Conservation (phyloP, 2,888 invertebrate species). For the Latheticus oryzae region DNA sequence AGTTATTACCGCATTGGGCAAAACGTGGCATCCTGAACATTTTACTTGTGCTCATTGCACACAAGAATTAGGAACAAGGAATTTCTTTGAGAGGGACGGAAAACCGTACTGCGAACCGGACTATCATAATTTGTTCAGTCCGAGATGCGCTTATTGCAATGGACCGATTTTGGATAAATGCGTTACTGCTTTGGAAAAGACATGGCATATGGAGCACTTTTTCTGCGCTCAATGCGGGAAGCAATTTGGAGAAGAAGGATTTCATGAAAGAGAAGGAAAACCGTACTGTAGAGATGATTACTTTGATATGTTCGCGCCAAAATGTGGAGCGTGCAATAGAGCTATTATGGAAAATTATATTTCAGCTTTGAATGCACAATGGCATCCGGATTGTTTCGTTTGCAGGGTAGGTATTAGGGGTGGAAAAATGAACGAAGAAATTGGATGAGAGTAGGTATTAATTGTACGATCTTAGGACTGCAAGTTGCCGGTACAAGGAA, state of each 20-base stretch:
- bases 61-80: slow-evolving; percentile 95
- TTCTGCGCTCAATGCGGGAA: slow-evolving; percentile 98
- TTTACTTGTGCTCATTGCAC: slow-evolving; percentile 98
- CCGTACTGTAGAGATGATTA: slow-evolving; percentile 97
- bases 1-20: slow-evolving; percentile 96
- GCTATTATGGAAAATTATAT: slow-evolving; percentile 99
- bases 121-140: slow-evolving; percentile 98
- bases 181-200: slow-evolving; percentile 96
- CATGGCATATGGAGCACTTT: slow-evolving; percentile 99
- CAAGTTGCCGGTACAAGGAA: slow-evolving; percentile 91
- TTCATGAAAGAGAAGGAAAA: slow-evolving; percentile 96
- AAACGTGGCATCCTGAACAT: slow-evolving; percentile 99
- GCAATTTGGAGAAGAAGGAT: slow-evolving; percentile 97
- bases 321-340: slow-evolving; percentile 95
- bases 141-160: slow-evolving; percentile 98
- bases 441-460: slow-evolving; percentile 19
- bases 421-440: slow-evolving; percentile 15
- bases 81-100: slow-evolving; percentile 98
- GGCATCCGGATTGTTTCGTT: slow-evolving; percentile 99
- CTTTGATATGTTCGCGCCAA: slow-evolving; percentile 97
- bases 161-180: slow-evolving; percentile 99
- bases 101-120: slow-evolving; percentile 98
- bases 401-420: slow-evolving; percentile 87
- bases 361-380: slow-evolving; percentile 95
- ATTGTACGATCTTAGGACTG: slow-evolving; percentile 78